Percentiles rank a stretch among this genome's conserved stretches.
Conservation (phyloP, 1,140 invertebrate species). For the Drosophila nebulosa region DNA sequence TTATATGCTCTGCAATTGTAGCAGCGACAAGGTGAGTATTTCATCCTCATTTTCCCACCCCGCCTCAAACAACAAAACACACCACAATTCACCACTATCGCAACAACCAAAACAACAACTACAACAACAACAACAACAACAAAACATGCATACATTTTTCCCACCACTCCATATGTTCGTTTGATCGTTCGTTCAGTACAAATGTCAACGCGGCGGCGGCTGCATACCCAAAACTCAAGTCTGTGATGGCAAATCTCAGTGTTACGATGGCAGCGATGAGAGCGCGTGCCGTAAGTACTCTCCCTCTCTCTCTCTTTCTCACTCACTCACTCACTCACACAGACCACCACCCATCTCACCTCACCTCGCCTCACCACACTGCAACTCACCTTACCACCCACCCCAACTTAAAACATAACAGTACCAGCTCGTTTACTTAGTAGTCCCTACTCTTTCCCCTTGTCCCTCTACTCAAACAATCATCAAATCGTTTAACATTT, state of each 20-base stretch:
- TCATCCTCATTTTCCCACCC: not conserved
- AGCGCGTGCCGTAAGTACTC: constrained; percentile 83
- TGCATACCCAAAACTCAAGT: constrained; percentile 81
- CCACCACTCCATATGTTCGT: not conserved
- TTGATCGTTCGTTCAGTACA: constrained; percentile 56
- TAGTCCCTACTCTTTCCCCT: not conserved
- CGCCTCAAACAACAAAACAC: not conserved
- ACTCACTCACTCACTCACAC: too few relatives aligned
- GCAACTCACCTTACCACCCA: not conserved
- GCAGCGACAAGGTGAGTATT: constrained; percentile 79
- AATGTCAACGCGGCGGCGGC: constrained; percentile 80
- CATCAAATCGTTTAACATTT: not conserved
- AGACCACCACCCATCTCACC: not conserved
- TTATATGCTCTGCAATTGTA: constrained; percentile 77
- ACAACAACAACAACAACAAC: not conserved
- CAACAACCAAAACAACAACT: not conserved
- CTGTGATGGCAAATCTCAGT: constrained; percentile 88
- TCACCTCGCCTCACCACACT: too few relatives aligned
- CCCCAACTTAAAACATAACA: not conserved
- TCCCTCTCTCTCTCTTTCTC: not conserved
- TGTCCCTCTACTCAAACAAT: too few relatives aligned
- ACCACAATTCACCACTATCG: not conserved
- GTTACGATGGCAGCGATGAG: constrained; percentile 89
- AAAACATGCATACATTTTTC: not conserved
- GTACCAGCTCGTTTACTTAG: not conserved